Percentiles rank a stretch among this genome's conserved stretches.
Evolutionary conservation across 2,888 invertebrate genomes (phyloP).

Genomic region (Pollenia labialis): DNA sequence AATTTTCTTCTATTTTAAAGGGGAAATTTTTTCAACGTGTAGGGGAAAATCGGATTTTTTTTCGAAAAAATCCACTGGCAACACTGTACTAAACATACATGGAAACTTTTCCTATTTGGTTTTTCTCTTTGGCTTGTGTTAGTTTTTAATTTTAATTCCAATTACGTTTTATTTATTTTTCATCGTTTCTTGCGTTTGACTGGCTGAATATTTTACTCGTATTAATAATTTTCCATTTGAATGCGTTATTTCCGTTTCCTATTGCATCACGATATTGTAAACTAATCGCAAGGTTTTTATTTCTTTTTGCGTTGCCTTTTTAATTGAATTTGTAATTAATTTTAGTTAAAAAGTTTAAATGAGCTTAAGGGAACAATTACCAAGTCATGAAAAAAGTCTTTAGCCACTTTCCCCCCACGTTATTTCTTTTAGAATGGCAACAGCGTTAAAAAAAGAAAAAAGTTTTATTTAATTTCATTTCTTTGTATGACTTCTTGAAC

Average conservation of each 20-base stretch:
- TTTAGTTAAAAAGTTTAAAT: conserved; percentile 63
- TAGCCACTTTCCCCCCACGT: neutral
- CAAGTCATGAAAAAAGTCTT: conserved; percentile 48
- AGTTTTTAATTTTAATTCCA: conserved; percentile 38
- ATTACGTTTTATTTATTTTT: conserved; percentile 9
- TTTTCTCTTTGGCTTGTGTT: neutral
- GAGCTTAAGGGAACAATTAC: conserved; percentile 58
- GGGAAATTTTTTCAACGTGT: no score
- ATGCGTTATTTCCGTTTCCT: conserved; percentile 37
- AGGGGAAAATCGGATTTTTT: no score
- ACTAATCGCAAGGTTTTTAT: conserved; percentile 26
- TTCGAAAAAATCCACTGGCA: no score
- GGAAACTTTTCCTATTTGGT: neutral
- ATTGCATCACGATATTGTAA: neutral
- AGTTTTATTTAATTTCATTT: conserved; percentile 18
- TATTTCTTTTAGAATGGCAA: conserved; percentile 5
- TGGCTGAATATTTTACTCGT: neutral
- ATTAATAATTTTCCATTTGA: conserved; percentile 39
- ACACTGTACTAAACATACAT: neutral
- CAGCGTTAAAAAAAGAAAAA: conserved; percentile 10
- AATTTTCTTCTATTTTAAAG: no score
- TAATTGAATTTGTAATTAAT: conserved; percentile 68
- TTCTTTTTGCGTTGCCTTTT: conserved; percentile 32
- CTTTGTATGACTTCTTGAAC: conserved; percentile 36
- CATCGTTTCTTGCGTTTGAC: neutral